A percentile compares a stretch with the other conserved stretches of the same genome.
phyloP scores from a whole-genome alignment of 2,888 invertebrate genomes.

The Apomyelois bistriatella region DNA sequence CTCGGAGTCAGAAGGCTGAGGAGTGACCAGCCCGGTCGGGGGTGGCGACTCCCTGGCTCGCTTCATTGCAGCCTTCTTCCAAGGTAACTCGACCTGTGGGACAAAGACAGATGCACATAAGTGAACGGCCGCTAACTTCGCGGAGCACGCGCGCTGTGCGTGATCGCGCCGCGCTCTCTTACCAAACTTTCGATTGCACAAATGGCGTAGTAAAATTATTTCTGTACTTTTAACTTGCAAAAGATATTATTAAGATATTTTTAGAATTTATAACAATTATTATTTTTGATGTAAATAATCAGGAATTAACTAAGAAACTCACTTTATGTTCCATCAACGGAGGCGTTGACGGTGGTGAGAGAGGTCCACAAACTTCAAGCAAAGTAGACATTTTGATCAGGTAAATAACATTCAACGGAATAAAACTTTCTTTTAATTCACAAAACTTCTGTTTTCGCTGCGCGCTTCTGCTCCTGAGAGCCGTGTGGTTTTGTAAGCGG shows the following conservation, averaged over 20 bases:
- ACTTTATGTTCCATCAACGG: conserved; percentile 81
- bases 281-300: conserved; percentile 16
- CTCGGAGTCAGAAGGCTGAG: conserved; percentile 93
- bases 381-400: conserved; percentile 64
- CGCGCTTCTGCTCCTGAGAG: conserved; percentile 51
- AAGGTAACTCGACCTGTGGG: conserved; percentile 66
- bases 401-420: conserved; percentile 55
- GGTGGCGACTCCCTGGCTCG: conserved; percentile 55
- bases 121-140: conserved; percentile 61
- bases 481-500: conserved; percentile 66
- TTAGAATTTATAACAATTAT: conserved; percentile 22
- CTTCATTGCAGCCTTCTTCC: conserved; percentile 64
- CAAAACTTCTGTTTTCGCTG: conserved; percentile 60
- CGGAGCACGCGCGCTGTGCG: conserved; percentile 64
- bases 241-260: conserved; percentile 17
- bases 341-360: conserved; percentile 87
- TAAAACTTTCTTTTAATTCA: conserved; percentile 72
- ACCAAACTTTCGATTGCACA: conserved; percentile 65
- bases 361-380: conserved; percentile 75
- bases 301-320: conserved; percentile 50
- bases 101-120: conserved; percentile 66
- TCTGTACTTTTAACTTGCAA: neutral
- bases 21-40: conserved; percentile 82
- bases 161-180: conserved; percentile 54
- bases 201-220: conserved; percentile 30